These are phyloP conservation scores for Drosophila erecta DNA, from an alignment of 1,140 invertebrate genomes.

Conservation along the genomic window DNA sequence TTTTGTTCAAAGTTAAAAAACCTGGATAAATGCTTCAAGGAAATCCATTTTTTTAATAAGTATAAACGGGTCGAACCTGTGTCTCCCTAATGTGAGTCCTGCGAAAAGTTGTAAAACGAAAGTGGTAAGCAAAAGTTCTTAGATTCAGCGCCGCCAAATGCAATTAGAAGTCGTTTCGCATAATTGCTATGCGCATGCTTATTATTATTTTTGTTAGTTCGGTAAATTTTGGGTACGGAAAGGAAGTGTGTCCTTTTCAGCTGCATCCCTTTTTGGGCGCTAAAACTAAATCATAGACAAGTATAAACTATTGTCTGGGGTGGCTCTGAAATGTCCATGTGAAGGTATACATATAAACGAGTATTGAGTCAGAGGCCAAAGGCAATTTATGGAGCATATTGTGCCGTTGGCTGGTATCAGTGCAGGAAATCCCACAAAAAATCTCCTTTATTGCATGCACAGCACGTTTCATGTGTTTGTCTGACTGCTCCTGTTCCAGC, in stretches of 20 bases:
- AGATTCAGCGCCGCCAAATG: conserved; percentile 2
- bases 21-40: too few relatives aligned
- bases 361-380: conserved; percentile 47
- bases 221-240: neutral
- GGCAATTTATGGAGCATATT: conserved; percentile 76
- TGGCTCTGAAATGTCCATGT: conserved; percentile 21
- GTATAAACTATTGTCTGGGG: conserved; percentile 56
- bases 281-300: conserved; percentile 24
- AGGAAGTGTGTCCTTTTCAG: neutral
- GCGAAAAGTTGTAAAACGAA: neutral
- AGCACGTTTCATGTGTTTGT: conserved; percentile 80
- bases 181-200: conserved; percentile 57
- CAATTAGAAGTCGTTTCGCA: conserved; percentile 44
- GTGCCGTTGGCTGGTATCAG: conserved; percentile 69
- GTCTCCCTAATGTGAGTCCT: neutral
- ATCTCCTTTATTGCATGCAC: conserved; percentile 80
- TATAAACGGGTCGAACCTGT: neutral
- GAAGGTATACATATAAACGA: conserved; percentile 8
- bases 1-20: too few relatives aligned
- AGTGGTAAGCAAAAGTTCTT: neutral
- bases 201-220: conserved; percentile 4
- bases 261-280: conserved; percentile 9
- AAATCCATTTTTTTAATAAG: neutral
- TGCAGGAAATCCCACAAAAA: conserved; percentile 77
- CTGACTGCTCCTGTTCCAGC: conserved; percentile 36